Base-by-base conservation (phyloP, 2,888 invertebrate genomes). In the Nemotelus nigrinus region DNA sequence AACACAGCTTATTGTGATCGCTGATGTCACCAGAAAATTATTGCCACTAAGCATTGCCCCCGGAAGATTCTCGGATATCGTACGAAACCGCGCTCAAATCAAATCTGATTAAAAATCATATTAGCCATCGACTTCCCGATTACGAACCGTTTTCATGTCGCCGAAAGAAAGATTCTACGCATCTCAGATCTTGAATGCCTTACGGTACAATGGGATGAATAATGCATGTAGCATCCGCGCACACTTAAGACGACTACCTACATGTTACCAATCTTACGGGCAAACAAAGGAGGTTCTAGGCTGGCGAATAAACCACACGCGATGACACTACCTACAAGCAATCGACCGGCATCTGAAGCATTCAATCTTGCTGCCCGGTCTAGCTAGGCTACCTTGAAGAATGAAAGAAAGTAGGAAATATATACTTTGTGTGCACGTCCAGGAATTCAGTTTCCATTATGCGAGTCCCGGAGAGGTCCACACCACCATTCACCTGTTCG, bases 51-150 rank as follows among this genome's bases (percentile, higher is more conserved):
- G 45, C 6, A 45, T 45, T 65, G 10, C 45, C 47, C 10, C 65
- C 7, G 65, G 65, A 65, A 65, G 47, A 44, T 65, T 44, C 47
- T 10, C n/a, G 44, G 65, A 45, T 45, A 3, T 65, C 65, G n/a
- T 0, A 3, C 7, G 43, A 63, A 63, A 41, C 41, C 43, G 43
- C 3, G 43, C 8, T 63, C 43, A 39, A 2, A 41, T 39, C 39
- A 63, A 47, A 65, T 65, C 65, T 65, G 45, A 65, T 65, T 65
- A 65, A 65, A 44, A 65, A 65, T 65, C 65, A n/a, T 65, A 65
- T 45, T 47, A 65, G 65, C 65, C 5, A 65, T 47, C n/a, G 65
- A 65, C 44, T 65, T 65, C 10, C 47, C 8, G 45, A 45, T 25
- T 39, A n/a, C 65, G 4, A 7, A 4, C 47, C 10, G 2, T 65